Evolutionary conservation across 2,888 invertebrate species (phyloP), one percentile per base, ranked within the genome.

Genomic region (Pristionchus japonicus): DNA sequence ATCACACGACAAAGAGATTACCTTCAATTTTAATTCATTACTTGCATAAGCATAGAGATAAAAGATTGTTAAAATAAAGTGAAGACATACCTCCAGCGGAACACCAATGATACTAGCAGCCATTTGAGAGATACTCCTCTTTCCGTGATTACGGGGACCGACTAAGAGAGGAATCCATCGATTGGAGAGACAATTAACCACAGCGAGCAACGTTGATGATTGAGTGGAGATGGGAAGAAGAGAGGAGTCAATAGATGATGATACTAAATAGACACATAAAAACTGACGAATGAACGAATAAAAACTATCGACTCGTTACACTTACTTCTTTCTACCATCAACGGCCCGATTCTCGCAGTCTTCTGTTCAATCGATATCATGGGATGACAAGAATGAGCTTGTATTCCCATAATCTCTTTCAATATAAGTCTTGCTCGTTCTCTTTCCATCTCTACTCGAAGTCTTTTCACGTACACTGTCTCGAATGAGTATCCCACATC

Each of bases 121-220:
- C 31, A 23, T 31, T 23, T 85, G 43, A n/a, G 93, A 83, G 17
- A 87, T 64, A 23, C 89, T 88, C 13, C 89, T 80, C 80, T 91
- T 92, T 20, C 92, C 92, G 61, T 43, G 64, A 70, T 86, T 82
- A 77, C 95, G 64, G 17, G 92, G 92, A 23, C 96, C 96, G 93
- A 97, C 97, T 94, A 98, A 95, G 93, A 99, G 97, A 0, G 97
- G 96, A 95, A 99, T 96, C 97, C 98, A 99, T 94, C 97, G 97
- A 96, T 97, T 97, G 92, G 97, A 96, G 11, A 98, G 96, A 95
- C 98, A 97, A 92, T 97, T 97, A 31, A 97, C 96, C 88, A 99
- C 95, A 88, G 97, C 96, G 94, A 97, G 97, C 52, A 99, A 95
- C 6, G 96, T 95, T 11, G 96, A 95, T 87, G 95, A 90, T 89